Conservation (phyloP, 1,140 invertebrate genomes). For the Bombus breviceps region DNA sequence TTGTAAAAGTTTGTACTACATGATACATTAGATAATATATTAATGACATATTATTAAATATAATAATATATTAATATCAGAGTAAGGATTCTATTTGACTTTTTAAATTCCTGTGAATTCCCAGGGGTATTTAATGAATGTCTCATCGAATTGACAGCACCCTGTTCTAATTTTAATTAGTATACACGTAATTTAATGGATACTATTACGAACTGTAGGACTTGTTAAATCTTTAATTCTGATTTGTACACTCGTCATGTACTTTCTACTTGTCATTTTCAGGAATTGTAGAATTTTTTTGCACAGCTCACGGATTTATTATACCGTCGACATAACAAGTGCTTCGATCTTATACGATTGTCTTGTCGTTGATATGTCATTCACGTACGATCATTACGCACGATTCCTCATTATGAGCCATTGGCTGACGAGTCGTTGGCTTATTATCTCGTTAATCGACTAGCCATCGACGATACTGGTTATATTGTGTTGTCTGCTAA, state of each 20-base stretch:
- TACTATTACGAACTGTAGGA: background rate
- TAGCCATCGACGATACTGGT: background rate
- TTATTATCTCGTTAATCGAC: slow-evolving; percentile 58
- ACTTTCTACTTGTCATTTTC: slow-evolving; percentile 34
- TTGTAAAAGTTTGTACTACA: too few relatives aligned
- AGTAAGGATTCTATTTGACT: too few relatives aligned
- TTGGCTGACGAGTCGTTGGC: slow-evolving; percentile 34
- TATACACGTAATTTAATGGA: background rate
- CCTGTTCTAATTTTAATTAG: background rate
- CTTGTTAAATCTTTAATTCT: slow-evolving; percentile 15
- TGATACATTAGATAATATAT: too few relatives aligned
- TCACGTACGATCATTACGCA: slow-evolving; percentile 47
- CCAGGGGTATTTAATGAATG: too few relatives aligned
- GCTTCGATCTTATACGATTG: slow-evolving; percentile 7
- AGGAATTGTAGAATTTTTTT: slow-evolving; percentile 25
- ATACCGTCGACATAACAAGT: background rate
- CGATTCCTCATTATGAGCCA: slow-evolving; percentile 45
- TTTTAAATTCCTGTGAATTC: too few relatives aligned
- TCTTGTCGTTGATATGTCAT: slow-evolving; percentile 20
- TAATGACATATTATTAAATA: too few relatives aligned
- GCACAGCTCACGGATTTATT: slow-evolving; percentile 29
- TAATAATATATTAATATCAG: too few relatives aligned
- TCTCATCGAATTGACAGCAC: background rate
- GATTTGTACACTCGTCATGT: slow-evolving; percentile 28
- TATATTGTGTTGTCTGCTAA: background rate